These are phyloP conservation scores for Bombus haemorrhoidalis DNA, from an alignment of 1,140 invertebrate genomes.

Conservation along the genomic window DNA sequence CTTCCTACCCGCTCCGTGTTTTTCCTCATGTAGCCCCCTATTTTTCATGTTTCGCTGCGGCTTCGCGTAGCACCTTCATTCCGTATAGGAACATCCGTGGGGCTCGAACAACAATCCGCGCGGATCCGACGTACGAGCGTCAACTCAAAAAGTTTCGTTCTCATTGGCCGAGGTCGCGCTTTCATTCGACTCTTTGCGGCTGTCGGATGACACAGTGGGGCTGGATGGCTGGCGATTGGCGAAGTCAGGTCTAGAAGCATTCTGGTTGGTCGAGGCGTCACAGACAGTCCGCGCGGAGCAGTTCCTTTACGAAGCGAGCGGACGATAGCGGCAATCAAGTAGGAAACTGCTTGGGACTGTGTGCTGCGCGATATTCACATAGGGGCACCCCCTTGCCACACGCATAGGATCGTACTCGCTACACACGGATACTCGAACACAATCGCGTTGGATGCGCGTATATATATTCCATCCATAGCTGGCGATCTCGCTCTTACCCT, in stretches of 20 bases:
- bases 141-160: conserved; percentile 64
- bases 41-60: conserved; percentile 84
- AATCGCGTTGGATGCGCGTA: conserved; percentile 41
- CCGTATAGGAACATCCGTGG: conserved; percentile 71
- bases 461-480: conserved; percentile 47
- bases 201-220: conserved; percentile 19
- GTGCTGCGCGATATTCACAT: conserved; percentile 82
- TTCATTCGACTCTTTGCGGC: conserved; percentile 73
- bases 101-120: conserved; percentile 72
- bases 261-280: conserved; percentile 69
- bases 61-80: conserved; percentile 83
- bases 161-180: conserved; percentile 72
- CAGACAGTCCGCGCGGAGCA: conserved; percentile 76
- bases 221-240: conserved; percentile 60
- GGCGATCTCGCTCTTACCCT: conserved; percentile 49
- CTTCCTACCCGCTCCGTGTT: conserved; percentile 75
- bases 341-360: conserved; percentile 83
- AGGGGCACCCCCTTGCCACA: conserved; percentile 76
- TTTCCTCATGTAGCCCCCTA: conserved; percentile 82
- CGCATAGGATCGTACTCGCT: conserved; percentile 67
- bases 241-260: conserved; percentile 53
- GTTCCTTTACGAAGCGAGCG: conserved; percentile 74
- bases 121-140: conserved; percentile 69
- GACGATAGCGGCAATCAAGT: conserved; percentile 83
- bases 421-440: conserved; percentile 59